A percentile compares a stretch with the other conserved stretches of the same genome.
phyloP scores from a whole-genome alignment of 2,113 vertebrate species.

The Tachysurus fulvidraco region DNA sequence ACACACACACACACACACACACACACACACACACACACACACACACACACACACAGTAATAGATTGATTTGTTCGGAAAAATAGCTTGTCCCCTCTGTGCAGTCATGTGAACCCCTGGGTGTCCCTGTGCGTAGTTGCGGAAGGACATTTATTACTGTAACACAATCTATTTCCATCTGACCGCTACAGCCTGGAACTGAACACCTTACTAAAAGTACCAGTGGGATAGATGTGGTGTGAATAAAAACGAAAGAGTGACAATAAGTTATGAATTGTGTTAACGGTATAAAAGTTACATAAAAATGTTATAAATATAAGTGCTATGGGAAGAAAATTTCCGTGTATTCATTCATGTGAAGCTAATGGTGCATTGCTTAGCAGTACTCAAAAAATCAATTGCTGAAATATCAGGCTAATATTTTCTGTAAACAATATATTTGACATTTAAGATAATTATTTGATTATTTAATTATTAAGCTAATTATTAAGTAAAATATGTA shows the following conservation, averaged over 20 bases:
- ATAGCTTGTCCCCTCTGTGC: conserved; percentile 23
- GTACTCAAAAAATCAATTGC: neutral
- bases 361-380: neutral
- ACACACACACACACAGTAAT: neutral
- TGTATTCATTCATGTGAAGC: neutral
- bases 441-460: too few relatives aligned
- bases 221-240: neutral
- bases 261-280: neutral
- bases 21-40: conserved; percentile 1
- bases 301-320: neutral
- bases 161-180: conserved; percentile 34
- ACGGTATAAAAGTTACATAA: neutral
- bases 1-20: neutral
- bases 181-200: conserved; percentile 2
- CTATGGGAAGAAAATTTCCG: neutral
- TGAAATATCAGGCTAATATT: neutral
- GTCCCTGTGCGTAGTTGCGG: neutral
- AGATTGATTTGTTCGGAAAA: conserved; percentile 32
- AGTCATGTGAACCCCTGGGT: conserved; percentile 33
- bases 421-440: neutral
- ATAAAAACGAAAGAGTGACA: neutral
- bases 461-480: too few relatives aligned
- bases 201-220: neutral
- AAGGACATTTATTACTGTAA: conserved; percentile 41
- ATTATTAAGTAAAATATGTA: neutral